A percentile compares a stretch with the other conserved stretches of the same genome.
phyloP scores from a whole-genome alignment of 2,888 invertebrate genomes.

The Cacoxenus indagator region DNA sequence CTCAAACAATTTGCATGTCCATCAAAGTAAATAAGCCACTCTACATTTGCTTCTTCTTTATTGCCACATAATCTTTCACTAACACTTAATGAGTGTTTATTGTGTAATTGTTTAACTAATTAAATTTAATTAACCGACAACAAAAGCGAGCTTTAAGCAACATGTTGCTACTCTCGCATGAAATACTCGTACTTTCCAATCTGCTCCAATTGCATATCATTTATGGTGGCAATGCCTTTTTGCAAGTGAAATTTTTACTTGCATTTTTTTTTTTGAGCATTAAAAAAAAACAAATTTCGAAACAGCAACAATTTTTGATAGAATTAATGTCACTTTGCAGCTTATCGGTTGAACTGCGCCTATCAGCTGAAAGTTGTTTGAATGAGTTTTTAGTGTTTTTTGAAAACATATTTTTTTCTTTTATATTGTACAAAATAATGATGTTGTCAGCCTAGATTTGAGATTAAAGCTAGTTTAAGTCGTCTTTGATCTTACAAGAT shows the following conservation, averaged over 20 bases:
- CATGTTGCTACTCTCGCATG: background rate
- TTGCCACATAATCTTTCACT: constrained; percentile 4
- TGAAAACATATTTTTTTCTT: too few relatives aligned
- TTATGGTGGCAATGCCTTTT: background rate
- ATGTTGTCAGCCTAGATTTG: too few relatives aligned
- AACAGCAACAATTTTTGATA: too few relatives aligned
- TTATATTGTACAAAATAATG: too few relatives aligned
- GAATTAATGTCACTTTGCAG: background rate
- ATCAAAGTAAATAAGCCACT: constrained; percentile 21
- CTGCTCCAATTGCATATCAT: background rate
- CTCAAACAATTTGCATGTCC: constrained; percentile 46
- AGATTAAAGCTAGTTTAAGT: too few relatives aligned
- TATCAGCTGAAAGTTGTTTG: background rate
- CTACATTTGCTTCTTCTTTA: background rate
- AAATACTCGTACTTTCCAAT: background rate
- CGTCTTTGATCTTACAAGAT: too few relatives aligned
- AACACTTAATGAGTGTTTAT: background rate
- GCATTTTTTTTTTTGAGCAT: background rate
- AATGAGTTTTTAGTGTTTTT: too few relatives aligned
- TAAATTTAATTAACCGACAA: background rate
- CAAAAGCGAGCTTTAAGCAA: too few relatives aligned
- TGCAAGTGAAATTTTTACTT: background rate
- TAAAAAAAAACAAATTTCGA: background rate
- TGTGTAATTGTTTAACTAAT: background rate
- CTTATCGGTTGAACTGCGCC: background rate